These are phyloP conservation scores for Pheosia tremula DNA, from an alignment of 2,888 invertebrate genomes.

Conservation along the genomic window DNA sequence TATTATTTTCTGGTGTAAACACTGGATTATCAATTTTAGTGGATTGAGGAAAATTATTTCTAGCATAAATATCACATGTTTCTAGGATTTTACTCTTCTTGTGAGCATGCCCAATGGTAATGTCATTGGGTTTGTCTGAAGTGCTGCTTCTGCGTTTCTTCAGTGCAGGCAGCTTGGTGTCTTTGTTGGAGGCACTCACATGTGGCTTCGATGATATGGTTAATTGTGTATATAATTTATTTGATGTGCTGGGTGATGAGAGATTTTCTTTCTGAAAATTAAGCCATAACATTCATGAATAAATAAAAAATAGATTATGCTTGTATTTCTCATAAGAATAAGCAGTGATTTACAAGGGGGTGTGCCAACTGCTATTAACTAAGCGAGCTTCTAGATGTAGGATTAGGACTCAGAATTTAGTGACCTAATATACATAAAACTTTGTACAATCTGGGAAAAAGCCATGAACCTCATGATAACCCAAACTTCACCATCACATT, in stretches of 20 bases:
- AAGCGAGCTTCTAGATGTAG: no score
- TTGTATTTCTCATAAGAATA: no score
- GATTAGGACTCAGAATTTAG: no score
- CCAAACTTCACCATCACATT: no score
- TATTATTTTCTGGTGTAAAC: constrained; percentile 60
- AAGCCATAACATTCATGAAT: not conserved
- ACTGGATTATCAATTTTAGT: constrained; percentile 61
- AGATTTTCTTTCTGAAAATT: constrained; percentile 69
- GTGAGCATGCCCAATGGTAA: constrained; percentile 59
- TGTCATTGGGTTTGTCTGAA: constrained; percentile 77
- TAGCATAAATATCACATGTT: constrained; percentile 71
- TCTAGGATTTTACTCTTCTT: constrained; percentile 72
- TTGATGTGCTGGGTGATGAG: constrained; percentile 68
- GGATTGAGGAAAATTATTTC: constrained; percentile 59
- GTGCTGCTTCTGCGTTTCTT: constrained; percentile 79
- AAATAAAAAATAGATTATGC: no score
- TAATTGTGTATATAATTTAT: constrained; percentile 76
- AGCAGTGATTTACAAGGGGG: no score
- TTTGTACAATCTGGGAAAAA: no score
- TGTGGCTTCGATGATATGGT: constrained; percentile 76
- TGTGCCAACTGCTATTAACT: no score
- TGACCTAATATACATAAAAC: no score
- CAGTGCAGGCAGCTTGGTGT: constrained; percentile 66
- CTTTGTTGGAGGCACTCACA: constrained; percentile 62
- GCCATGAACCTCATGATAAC: no score